Percentiles rank a stretch among this genome's conserved stretches.
phyloP scores from a whole-genome alignment of 2,113 vertebrate genomes.

The Chrysemys picta region DNA sequence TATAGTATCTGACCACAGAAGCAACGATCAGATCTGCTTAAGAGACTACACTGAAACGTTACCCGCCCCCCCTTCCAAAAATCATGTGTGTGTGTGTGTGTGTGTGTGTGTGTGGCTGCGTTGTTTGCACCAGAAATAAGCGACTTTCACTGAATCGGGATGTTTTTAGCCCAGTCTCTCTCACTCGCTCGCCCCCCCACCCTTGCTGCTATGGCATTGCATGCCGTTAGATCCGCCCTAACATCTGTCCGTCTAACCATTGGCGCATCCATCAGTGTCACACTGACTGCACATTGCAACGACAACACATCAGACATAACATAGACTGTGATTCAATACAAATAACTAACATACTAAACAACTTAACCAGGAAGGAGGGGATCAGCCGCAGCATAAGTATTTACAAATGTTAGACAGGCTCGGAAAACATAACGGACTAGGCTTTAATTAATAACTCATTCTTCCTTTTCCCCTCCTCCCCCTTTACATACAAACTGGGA shows the following conservation, averaged over 20 bases:
- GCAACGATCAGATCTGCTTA: conserved; percentile 69
- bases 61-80: not conserved
- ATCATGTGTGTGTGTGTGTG: not conserved
- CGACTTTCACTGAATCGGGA: conserved; percentile 73
- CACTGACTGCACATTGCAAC: conserved; percentile 78
- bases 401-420: conserved; percentile 48
- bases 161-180: conserved; percentile 75
- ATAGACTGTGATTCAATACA: conserved; percentile 63
- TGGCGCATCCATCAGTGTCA: conserved; percentile 97
- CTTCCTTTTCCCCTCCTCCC: conserved; percentile 9
- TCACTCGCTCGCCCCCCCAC: not conserved
- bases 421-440: not conserved
- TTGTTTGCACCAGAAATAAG: conserved; percentile 40
- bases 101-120: conserved; percentile 48
- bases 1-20: conserved; percentile 70
- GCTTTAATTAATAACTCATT: conserved; percentile 21
- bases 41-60: conserved; percentile 40
- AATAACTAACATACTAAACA: conserved; percentile 65
- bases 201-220: conserved; percentile 80
- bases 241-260: conserved; percentile 97
- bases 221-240: conserved; percentile 93
- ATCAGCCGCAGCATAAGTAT: conserved; percentile 41
- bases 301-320: conserved; percentile 79
- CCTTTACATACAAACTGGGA: not conserved
- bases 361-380: conserved; percentile 57